Percentiles rank a stretch among this genome's conserved stretches.
Conservation (phyloP, 2,113 vertebrate species). For the Clinocottus analis region DNA sequence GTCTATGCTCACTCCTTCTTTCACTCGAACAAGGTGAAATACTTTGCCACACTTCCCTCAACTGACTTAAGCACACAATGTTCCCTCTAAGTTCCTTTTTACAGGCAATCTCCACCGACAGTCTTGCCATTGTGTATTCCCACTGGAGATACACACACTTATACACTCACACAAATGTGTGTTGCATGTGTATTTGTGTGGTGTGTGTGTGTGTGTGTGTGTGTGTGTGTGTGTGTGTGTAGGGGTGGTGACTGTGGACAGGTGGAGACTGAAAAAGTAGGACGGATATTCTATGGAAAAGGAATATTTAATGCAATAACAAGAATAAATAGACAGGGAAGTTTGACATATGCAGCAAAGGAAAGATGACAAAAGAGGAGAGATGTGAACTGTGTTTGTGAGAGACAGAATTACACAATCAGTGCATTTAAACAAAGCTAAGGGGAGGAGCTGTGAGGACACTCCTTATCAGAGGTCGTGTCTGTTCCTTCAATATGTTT, state of each 20-base stretch:
- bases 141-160: conserved; percentile 17
- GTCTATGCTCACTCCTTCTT: background rate
- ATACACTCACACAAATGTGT: conserved; percentile 16
- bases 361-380: background rate
- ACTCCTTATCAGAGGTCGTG: conserved; percentile 30
- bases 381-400: background rate
- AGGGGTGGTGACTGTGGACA: background rate
- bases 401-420: conserved; percentile 1
- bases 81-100: background rate
- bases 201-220: conserved; percentile 28
- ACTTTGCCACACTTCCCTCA: background rate
- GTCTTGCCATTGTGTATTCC: conserved; percentile 26
- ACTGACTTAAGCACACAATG: background rate
- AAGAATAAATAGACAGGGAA: background rate
- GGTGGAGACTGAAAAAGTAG: conserved; percentile 21
- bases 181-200: conserved; percentile 4
- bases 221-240: background rate
- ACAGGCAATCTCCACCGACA: conserved; percentile 20
- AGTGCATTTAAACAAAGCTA: conserved; percentile 1
- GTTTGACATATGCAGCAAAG: background rate
- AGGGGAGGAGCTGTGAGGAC: conserved; percentile 25
- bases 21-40: background rate
- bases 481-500: conserved; percentile 39
- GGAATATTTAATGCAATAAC: background rate
- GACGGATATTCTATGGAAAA: conserved; percentile 15